phyloP scores from a whole-genome alignment of 2,797 vertebrate genomes.

The Cossypha dichroa region DNA sequence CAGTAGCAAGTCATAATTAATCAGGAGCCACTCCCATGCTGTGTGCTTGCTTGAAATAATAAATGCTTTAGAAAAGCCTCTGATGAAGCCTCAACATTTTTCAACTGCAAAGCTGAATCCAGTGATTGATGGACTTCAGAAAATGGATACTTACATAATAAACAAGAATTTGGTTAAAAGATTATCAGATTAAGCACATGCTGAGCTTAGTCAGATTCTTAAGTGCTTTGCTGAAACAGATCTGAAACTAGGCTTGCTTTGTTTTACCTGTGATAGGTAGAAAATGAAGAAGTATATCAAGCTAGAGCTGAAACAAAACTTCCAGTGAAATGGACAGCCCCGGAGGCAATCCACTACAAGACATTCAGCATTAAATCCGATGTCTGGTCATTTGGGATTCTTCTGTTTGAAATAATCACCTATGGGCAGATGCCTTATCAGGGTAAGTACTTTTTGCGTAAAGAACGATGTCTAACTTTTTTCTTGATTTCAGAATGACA shows the following conservation, averaged over 20 bases:
- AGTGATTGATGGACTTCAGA: not conserved
- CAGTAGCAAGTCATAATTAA: conserved; percentile 35
- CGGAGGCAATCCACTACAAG: conserved; percentile 85
- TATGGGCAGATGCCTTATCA: conserved; percentile 91
- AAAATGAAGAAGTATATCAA: conserved; percentile 87
- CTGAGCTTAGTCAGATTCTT: not conserved
- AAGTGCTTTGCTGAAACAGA: not conserved
- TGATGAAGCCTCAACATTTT: not conserved
- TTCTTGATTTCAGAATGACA: not conserved
- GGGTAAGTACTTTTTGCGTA: conserved; percentile 77
- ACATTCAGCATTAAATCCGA: conserved; percentile 94
- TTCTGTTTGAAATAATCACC: conserved; percentile 94
- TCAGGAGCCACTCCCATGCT: not conserved
- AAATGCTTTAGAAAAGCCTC: not conserved
- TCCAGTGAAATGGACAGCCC: conserved; percentile 96
- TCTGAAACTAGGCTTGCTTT: conserved; percentile 10
- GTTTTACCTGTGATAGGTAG: conserved; percentile 66
- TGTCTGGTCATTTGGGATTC: conserved; percentile 94
- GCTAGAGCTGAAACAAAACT: conserved; percentile 85
- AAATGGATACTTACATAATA: not conserved
- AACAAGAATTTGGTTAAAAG: not conserved
- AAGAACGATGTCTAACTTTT: not conserved
- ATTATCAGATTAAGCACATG: not conserved
- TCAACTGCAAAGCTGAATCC: not conserved
- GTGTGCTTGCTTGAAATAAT: not conserved